Evolutionary conservation across 2,888 invertebrate species (phyloP).

Genomic region (Nowickia ferox): DNA sequence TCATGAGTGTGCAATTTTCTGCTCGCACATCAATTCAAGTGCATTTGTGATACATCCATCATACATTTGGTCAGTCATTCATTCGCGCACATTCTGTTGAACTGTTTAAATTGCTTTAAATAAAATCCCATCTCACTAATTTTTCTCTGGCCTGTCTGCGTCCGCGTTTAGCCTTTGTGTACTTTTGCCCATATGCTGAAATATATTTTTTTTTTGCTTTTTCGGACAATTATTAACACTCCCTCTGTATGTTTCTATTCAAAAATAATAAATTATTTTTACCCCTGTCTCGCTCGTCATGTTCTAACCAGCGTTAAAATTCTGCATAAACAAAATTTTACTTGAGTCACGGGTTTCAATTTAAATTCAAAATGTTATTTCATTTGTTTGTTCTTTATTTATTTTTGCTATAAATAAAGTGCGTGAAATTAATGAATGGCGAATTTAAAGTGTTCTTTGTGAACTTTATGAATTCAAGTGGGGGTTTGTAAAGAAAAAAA

Average conservation of each 20-base stretch:
- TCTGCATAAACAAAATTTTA: constrained; percentile 52
- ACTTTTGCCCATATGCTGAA: constrained; percentile 61
- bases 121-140: constrained; percentile 48
- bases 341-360: constrained; percentile 75
- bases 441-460: constrained; percentile 42
- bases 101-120: constrained; percentile 50
- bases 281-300: constrained; percentile 1
- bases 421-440: constrained; percentile 55
- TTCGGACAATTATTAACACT: constrained; percentile 57
- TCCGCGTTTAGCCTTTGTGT: not conserved
- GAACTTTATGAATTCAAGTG: constrained; percentile 11
- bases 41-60: constrained; percentile 49
- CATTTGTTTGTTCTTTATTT: not conserved
- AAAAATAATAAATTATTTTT: constrained; percentile 38
- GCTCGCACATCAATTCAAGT: constrained; percentile 26
- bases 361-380: constrained; percentile 73
- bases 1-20: constrained; percentile 35
- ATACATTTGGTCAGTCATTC: constrained; percentile 21
- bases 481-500: not conserved
- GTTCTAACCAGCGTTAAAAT: constrained; percentile 36
- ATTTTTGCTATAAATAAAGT: constrained; percentile 35
- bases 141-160: not conserved
- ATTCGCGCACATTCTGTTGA: constrained; percentile 6
- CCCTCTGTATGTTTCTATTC: constrained; percentile 17
- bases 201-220: not conserved